Evolutionary conservation across 1,140 invertebrate species (phyloP).

Genomic region (Camponotus pennsylvanicus): DNA sequence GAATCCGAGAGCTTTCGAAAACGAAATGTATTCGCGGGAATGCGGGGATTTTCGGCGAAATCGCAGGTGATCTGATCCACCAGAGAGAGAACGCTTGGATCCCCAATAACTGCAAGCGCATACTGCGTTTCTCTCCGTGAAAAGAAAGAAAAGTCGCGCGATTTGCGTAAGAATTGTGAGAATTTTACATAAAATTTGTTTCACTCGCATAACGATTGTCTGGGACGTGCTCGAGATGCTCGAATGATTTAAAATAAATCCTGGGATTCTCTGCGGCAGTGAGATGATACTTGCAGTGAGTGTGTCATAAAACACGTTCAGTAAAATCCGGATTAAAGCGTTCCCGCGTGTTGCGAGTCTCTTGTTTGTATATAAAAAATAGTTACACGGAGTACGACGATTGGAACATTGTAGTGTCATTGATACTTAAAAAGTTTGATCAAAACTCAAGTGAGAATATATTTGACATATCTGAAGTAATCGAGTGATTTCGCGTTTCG

Average conservation of each 20-base stretch:
- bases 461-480: constrained; percentile 6
- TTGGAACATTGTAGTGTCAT: not conserved
- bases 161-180: not conserved
- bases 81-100: constrained; percentile 4
- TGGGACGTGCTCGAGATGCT: not conserved
- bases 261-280: constrained; percentile 12
- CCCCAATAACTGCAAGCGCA: not conserved
- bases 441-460: not conserved
- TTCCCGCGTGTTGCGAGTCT: not conserved
- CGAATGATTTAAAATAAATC: constrained; percentile 19
- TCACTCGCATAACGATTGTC: not conserved
- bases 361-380: not conserved
- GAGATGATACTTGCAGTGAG: constrained; percentile 40
- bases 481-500: constrained; percentile 3
- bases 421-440: not conserved
- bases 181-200: not conserved
- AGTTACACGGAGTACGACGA: constrained; percentile 1
- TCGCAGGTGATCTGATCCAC: not conserved
- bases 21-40: constrained; percentile 15
- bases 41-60: constrained; percentile 26
- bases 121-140: not conserved
- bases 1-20: not conserved
- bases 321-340: constrained; percentile 50
- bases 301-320: constrained; percentile 35
- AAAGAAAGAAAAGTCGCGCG: not conserved